Evolutionary conservation across 2,797 vertebrate species (phyloP).

Genomic region (Hephaestus fuliginosus): DNA sequence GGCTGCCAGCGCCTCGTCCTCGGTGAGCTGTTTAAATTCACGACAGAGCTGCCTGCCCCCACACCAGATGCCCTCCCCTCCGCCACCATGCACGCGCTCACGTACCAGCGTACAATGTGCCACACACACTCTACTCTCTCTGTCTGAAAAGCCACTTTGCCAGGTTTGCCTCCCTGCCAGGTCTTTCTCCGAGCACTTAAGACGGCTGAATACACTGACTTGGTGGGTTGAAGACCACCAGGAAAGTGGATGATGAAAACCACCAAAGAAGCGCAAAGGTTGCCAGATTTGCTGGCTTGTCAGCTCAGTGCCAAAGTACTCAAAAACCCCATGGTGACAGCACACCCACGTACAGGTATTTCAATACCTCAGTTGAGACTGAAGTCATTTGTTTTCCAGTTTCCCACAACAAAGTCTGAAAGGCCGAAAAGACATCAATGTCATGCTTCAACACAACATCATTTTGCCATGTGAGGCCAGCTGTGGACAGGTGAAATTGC

Average conservation of each 20-base stretch:
- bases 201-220: slow-evolving; percentile 49
- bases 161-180: slow-evolving; percentile 60
- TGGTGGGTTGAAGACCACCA: slow-evolving; percentile 71
- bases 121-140: slow-evolving; percentile 49
- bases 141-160: slow-evolving; percentile 56
- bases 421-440: slow-evolving; percentile 49
- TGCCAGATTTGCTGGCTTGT: slow-evolving; percentile 68
- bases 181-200: slow-evolving; percentile 49
- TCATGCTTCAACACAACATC: slow-evolving; percentile 57
- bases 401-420: slow-evolving; percentile 66
- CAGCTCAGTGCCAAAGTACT: slow-evolving; percentile 47
- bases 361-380: slow-evolving; percentile 44
- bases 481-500: slow-evolving; percentile 77
- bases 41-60: slow-evolving; percentile 56
- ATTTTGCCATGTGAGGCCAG: slow-evolving; percentile 49
- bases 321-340: slow-evolving; percentile 54
- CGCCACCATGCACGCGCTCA: slow-evolving; percentile 15
- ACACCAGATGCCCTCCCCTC: slow-evolving; percentile 30
- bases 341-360: slow-evolving; percentile 68
- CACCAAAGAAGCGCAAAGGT: slow-evolving; percentile 50
- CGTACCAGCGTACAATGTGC: slow-evolving; percentile 43
- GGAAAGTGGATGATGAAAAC: slow-evolving; percentile 68
- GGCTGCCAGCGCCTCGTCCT: slow-evolving; percentile 60
- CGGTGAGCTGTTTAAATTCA: slow-evolving; percentile 69
- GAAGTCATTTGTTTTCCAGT: slow-evolving; percentile 58